Percentiles rank a stretch among this genome's conserved stretches.
These are phyloP conservation scores for Unio pictorum DNA, from an alignment of 2,888 invertebrate species.

Conservation along the genomic window DNA sequence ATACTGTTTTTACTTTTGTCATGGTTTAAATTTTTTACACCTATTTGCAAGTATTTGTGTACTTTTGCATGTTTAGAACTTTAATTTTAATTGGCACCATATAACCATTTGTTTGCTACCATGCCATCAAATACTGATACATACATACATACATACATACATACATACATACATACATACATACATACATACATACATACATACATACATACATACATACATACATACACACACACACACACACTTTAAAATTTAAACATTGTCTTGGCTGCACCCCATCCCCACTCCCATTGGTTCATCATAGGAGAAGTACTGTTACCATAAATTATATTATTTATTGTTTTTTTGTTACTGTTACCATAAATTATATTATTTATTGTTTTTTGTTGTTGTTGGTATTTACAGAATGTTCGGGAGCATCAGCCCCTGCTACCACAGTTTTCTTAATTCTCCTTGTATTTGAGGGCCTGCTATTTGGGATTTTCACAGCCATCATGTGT, in stretches of 20 bases:
- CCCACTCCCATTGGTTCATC: too few species aligned
- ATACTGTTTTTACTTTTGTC: too few species aligned
- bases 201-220: too few species aligned
- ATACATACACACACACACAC: too few species aligned
- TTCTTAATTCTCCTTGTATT: slow-evolving; percentile 78
- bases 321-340: neutral
- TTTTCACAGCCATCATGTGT: slow-evolving; percentile 98
- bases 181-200: too few species aligned
- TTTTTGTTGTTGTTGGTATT: slow-evolving; percentile 14
- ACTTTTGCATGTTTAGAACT: slow-evolving; percentile 2
- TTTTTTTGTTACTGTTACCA: slow-evolving; percentile 1
- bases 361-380: neutral
- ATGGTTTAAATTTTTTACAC: slow-evolving; percentile 2
- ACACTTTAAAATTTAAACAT: too few species aligned
- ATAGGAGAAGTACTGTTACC: neutral
- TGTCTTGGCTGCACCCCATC: too few species aligned
- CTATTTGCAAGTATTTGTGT: neutral
- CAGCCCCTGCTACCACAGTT: slow-evolving; percentile 93
- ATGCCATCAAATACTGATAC: too few species aligned
- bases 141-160: too few species aligned
- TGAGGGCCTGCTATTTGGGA: slow-evolving; percentile 94
- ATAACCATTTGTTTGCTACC: too few species aligned
- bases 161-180: too few species aligned
- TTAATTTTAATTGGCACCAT: neutral
- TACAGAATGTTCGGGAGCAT: slow-evolving; percentile 88